Percentiles rank a stretch among this genome's conserved stretches.
These are phyloP conservation scores for Hystrix cristata DNA, from an alignment of 2,113 vertebrate genomes.

Conservation along the genomic window DNA sequence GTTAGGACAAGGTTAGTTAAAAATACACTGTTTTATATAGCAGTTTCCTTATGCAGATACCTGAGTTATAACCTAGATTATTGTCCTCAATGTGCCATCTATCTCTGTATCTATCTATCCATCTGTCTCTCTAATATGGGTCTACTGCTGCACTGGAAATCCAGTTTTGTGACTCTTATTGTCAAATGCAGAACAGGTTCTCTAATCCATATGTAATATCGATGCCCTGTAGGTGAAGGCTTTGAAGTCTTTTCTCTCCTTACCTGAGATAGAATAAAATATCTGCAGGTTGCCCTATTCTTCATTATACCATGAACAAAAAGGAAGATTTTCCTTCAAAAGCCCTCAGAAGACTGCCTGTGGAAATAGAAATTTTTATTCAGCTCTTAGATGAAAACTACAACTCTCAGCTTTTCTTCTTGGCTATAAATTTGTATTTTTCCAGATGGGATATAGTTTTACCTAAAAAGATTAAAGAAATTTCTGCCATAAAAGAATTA, in stretches of 20 bases:
- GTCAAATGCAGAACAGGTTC: accelerated
- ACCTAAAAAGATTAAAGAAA: constrained; percentile 47
- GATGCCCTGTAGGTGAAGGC: not conserved
- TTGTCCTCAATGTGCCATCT: not conserved
- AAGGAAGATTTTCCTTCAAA: not conserved
- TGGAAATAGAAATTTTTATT: not conserved
- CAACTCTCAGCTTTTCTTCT: constrained; percentile 25
- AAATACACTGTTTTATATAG: not conserved
- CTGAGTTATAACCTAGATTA: not conserved
- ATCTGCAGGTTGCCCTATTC: not conserved
- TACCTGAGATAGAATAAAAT: not conserved
- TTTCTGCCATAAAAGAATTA: constrained; percentile 37
- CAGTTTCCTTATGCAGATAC: not conserved
- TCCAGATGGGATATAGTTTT: not conserved
- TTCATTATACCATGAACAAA: accelerated
- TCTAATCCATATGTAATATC: not conserved
- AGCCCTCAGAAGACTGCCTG: not conserved
- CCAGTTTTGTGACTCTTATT: not conserved
- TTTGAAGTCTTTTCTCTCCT: not conserved
- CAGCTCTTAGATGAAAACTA: not conserved
- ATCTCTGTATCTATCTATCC: not conserved
- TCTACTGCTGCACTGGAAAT: not conserved
- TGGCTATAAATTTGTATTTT: constrained; percentile 21
- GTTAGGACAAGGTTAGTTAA: not conserved
- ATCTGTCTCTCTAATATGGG: not conserved